Evolutionary conservation across 2,797 vertebrate genomes (phyloP), one percentile per base, ranked within the genome.

Genomic region (Onychomys torridus): DNA sequence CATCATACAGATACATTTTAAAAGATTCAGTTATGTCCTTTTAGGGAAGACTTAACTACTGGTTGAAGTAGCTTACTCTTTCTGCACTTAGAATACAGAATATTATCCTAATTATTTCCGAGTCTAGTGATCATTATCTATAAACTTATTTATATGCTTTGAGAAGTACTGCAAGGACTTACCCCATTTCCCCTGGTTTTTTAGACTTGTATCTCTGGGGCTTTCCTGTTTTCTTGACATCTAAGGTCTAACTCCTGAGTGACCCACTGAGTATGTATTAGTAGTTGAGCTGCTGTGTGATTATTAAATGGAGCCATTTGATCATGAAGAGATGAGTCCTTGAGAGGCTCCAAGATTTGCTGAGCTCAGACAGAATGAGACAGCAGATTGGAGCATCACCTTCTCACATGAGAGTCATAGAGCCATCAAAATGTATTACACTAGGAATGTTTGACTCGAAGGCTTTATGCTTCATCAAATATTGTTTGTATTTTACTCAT

Each of bases 311-410:
- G 34, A 88, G 90, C 23, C 77, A 90, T 73, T 0, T 94, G 93
- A 83, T 97, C 79, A 77, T 63, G 61, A 96, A 95, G 49, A 77
- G 67, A 40, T 32, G 57, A 89, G 25, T 73, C 25, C 49, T 37
- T 57, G 11, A 78, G 34, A 91, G 77, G 29, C 17, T 29, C 29
- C 5, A 6, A 94, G 81, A 82, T 95, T 14, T 52, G 32, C 49
- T 93, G 71, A 73, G 52, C n/a, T 94, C 55, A 78, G 75, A 32
- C 13, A 75, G 55, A 88, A 40, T 23, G 27, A 90, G 29, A 76
- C 3, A 88, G 19, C 1, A 0, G 0, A 73, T 11, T n/a, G 12
- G 11, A 96, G 27, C 17, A 63, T 52, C 5, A 16, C 59, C n/a
- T 85, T n/a, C 73, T 73, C 40, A 89, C 29, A 40, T 3, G n/a